phyloP scores from a whole-genome alignment of 2,888 invertebrate species.

The Ypsolopha sequella region DNA sequence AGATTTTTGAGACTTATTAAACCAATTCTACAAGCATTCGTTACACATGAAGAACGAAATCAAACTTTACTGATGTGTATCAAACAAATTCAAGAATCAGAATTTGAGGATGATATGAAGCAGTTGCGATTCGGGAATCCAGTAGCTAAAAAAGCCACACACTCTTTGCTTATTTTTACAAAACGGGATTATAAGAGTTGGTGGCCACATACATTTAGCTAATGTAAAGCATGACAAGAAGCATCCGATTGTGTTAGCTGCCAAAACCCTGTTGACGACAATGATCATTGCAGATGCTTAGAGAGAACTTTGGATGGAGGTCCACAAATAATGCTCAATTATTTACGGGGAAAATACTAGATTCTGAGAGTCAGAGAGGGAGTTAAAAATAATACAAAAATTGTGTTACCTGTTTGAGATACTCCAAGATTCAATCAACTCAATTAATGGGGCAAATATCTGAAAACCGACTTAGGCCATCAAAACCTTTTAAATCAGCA shows the following conservation, averaged over 20 bases:
- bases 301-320: slow-evolving; percentile 16
- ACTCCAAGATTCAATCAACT: too few relatives aligned
- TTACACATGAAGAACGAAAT: not conserved
- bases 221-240: slow-evolving; percentile 4
- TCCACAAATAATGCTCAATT: slow-evolving; percentile 14
- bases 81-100: not conserved
- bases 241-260: slow-evolving; percentile 12
- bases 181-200: slow-evolving; percentile 7
- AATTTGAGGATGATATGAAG: not conserved
- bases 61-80: not conserved
- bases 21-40: not conserved
- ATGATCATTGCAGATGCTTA: slow-evolving; percentile 10
- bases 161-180: slow-evolving; percentile 4
- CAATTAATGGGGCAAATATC: too few relatives aligned
- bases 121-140: not conserved
- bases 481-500: too few relatives aligned
- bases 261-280: slow-evolving; percentile 7
- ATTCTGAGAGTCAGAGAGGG: slow-evolving; percentile 9
- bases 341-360: slow-evolving; percentile 13
- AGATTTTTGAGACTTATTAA: not conserved
- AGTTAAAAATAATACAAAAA: not conserved
- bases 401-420: slow-evolving; percentile 4
- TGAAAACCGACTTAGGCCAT: too few relatives aligned
- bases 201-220: slow-evolving; percentile 4
- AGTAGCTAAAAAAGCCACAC: not conserved